These are phyloP conservation scores for Colaptes auratus DNA, from an alignment of 2,113 vertebrate genomes.

Conservation along the genomic window DNA sequence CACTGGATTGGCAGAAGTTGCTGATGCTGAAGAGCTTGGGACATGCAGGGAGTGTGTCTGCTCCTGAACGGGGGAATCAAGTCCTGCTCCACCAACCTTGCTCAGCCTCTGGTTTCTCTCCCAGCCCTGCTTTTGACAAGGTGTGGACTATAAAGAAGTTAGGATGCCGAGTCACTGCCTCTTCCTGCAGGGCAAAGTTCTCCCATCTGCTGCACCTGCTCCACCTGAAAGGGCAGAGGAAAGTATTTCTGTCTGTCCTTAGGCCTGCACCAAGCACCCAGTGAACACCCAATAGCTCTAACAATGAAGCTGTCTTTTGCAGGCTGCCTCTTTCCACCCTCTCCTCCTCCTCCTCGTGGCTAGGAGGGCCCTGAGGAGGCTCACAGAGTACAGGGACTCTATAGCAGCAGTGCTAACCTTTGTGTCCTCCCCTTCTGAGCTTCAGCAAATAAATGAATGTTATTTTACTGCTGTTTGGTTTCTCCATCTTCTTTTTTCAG, in stretches of 20 bases:
- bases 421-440: not conserved
- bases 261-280: not conserved
- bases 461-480: not conserved
- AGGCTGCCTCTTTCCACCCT: not conserved
- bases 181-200: not conserved
- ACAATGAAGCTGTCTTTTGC: not conserved
- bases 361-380: not conserved
- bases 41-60: not conserved
- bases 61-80: not conserved
- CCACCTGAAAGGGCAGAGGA: not conserved
- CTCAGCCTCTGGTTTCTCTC: not conserved
- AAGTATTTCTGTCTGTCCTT: not conserved
- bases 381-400: fast-evolving
- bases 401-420: not conserved
- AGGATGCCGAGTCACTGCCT: not conserved
- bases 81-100: not conserved
- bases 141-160: not conserved
- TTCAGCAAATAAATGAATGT: not conserved
- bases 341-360: not conserved
- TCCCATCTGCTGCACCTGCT: not conserved
- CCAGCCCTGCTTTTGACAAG: not conserved
- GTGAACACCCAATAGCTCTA: not conserved
- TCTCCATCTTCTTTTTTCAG: not conserved
- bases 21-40: not conserved
- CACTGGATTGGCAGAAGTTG: not conserved